A percentile compares a stretch with the other conserved stretches of the same genome.
These are phyloP conservation scores for Megalops cyprinoides DNA, from an alignment of 2,797 vertebrate genomes.

Conservation along the genomic window DNA sequence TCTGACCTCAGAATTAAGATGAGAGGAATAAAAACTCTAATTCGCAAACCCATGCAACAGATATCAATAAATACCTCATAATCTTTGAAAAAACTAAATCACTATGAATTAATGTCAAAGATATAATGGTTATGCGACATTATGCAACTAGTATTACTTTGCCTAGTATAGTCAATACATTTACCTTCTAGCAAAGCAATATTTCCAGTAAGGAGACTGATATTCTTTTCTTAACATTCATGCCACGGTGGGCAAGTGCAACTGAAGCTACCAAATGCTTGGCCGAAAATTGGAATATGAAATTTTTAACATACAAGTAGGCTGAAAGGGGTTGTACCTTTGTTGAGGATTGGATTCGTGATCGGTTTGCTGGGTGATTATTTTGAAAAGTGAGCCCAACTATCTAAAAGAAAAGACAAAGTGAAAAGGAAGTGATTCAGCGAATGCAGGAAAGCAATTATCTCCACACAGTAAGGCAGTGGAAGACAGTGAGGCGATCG, in stretches of 20 bases:
- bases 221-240: not conserved
- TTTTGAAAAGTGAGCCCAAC: not conserved
- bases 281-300: not conserved
- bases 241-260: not conserved
- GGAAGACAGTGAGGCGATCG: not conserved
- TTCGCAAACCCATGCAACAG: not conserved
- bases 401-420: not conserved
- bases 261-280: not conserved
- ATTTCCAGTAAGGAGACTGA: not conserved
- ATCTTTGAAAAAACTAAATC: conserved; percentile 21
- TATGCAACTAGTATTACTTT: not conserved
- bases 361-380: not conserved
- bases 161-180: not conserved
- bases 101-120: not conserved
- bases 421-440: conserved; percentile 1
- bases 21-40: not conserved
- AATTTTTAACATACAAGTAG: not conserved
- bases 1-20: conserved; percentile 36
- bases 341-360: not conserved
- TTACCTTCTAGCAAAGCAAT: no score
- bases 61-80: not conserved
- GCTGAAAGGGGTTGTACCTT: not conserved
- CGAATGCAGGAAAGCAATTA: conserved; percentile 21
- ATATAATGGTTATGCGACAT: not conserved
- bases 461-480: not conserved